Percentiles rank a stretch among this genome's conserved stretches.
Conservation (phyloP, 2,113 vertebrate species). For the Strix uralensis region DNA sequence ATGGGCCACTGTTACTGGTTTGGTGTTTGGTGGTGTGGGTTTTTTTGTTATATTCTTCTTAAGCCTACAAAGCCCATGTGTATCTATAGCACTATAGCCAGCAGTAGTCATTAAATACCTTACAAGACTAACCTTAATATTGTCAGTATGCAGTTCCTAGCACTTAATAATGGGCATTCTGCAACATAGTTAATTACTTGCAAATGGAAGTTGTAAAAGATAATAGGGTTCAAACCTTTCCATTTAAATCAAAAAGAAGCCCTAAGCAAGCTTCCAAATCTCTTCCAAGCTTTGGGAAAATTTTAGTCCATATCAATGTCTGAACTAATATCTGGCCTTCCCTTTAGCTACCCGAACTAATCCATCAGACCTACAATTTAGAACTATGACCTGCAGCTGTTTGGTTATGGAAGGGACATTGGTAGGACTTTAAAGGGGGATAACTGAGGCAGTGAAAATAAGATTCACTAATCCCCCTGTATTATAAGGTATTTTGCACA, state of each 20-base stretch:
- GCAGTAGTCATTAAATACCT: neutral
- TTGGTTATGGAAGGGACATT: constrained; percentile 3
- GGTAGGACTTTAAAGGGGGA: neutral
- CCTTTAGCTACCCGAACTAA: constrained; percentile 9
- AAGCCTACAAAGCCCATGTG: neutral
- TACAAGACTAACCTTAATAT: neutral
- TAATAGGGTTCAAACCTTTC: neutral
- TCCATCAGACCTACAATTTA: constrained; percentile 17
- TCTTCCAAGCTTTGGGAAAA: constrained; percentile 32
- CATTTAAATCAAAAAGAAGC: constrained; percentile 14
- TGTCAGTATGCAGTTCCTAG: neutral
- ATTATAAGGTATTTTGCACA: constrained; percentile 30
- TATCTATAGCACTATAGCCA: neutral
- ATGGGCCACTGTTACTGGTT: neutral
- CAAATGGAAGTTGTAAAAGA: constrained; percentile 23
- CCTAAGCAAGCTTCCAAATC: neutral
- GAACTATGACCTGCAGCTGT: constrained; percentile 39
- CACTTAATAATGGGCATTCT: neutral
- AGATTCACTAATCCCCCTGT: constrained; percentile 31
- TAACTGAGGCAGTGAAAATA: constrained; percentile 11
- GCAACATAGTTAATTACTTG: neutral
- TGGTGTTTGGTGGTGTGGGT: neutral
- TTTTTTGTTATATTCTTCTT: neutral
- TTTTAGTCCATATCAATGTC: neutral
- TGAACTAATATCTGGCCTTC: constrained; percentile 18